Evolutionary conservation across 2,797 vertebrate species (phyloP).

Genomic region (Myripristis jacobus): DNA sequence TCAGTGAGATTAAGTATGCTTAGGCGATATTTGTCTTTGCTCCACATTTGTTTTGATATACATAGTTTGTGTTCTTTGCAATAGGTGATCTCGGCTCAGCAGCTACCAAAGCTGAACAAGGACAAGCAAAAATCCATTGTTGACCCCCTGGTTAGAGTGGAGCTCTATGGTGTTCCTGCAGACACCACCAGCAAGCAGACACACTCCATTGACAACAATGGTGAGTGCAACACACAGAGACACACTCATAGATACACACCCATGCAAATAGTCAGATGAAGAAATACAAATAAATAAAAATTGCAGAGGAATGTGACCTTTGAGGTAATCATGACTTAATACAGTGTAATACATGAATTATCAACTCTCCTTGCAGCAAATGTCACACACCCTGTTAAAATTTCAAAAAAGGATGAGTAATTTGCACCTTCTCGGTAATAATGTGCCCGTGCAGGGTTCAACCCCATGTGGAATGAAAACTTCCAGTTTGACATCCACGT

Average conservation of each 20-base stretch:
- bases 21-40: background rate
- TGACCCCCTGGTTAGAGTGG: conserved; percentile 91
- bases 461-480: conserved; percentile 89
- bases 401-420: too few species aligned
- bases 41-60: background rate
- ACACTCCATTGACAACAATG: conserved; percentile 88
- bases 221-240: conserved; percentile 70
- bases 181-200: conserved; percentile 88
- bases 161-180: conserved; percentile 85
- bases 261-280: background rate
- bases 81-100: conserved; percentile 96
- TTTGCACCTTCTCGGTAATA: background rate
- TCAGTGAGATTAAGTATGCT: background rate
- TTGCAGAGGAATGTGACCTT: background rate
- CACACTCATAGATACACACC: background rate
- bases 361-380: background rate
- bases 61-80: background rate
- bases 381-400: too few species aligned
- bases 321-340: background rate
- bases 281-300: too few species aligned
- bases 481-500: conserved; percentile 87
- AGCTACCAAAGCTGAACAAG: conserved; percentile 94
- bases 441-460: conserved; percentile 85
- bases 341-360: background rate
- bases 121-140: conserved; percentile 91